These are phyloP conservation scores for Sylvilagus floridanus DNA, from an alignment of 2,797 vertebrate species.

Conservation along the genomic window DNA sequence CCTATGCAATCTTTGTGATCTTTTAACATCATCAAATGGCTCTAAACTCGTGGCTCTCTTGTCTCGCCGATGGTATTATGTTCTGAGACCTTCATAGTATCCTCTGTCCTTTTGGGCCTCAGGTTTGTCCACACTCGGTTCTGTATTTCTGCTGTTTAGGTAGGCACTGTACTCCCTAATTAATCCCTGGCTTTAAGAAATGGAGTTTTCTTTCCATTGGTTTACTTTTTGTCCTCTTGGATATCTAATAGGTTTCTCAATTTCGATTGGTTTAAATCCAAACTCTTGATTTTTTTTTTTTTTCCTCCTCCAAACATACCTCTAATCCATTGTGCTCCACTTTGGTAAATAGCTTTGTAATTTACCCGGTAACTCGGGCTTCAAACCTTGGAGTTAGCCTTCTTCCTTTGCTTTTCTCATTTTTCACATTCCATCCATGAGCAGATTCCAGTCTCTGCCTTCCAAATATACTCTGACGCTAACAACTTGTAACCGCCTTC, in stretches of 20 bases:
- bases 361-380: background rate
- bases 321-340: background rate
- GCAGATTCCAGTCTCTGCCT: constrained; percentile 1
- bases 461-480: background rate
- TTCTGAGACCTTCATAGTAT: background rate
- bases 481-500: background rate
- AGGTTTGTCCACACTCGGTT: background rate
- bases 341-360: background rate
- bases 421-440: background rate
- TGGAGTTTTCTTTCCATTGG: background rate
- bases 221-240: background rate
- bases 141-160: background rate
- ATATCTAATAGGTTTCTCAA: background rate
- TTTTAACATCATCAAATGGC: background rate
- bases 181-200: background rate
- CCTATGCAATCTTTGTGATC: background rate
- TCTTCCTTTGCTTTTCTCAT: background rate
- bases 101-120: background rate
- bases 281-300: background rate
- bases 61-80: background rate
- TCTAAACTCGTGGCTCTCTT: background rate
- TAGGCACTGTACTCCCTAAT: background rate
- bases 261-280: background rate
- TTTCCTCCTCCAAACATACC: background rate
- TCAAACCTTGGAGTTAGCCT: background rate